Base-by-base conservation (phyloP, 2,888 invertebrate genomes). In the Clanis bilineata region DNA sequence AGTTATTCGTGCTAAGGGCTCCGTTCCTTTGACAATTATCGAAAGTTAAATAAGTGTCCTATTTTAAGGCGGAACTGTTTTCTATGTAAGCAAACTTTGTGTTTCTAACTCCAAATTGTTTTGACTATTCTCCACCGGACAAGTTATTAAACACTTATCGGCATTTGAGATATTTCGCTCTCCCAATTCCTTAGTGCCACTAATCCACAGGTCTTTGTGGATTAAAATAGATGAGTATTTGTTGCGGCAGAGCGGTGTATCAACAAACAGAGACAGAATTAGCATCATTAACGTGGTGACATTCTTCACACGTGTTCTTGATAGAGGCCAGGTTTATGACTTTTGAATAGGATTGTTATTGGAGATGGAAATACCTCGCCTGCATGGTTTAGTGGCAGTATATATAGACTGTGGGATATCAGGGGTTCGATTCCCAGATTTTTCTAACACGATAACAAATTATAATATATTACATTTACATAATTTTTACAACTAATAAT, bases 181-280 rank as follows among this genome's bases (percentile, higher is more conserved):
- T 51, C 51, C 51, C 18, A 51, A 51, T 51, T 32, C 51, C 28
- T 47, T 18, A 32, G 18, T 10, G 12, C 28, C 6, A 51, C 47
- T 58, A 58, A 58, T 47, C 58, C 58, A 15, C 25, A 38, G 23
- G 38, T 58, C 38, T 23, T 39, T 21, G 18, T 38, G 23, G 51
- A 58, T 58, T 47, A 47, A 58, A 58, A 58, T 58, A 58, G 58
- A 47, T 51, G 15, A 51, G 58, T 58, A 58, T 58, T 58, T 58
- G 51, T 58, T 51, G 51, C 51, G 28, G 32, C 18, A 47, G 28
- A 9, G 32, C 51, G 32, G 28, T 51, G 18, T 15, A 47, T 51
- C 51, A 51, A 51, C 58, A 58, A 58, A 58, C 38, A 47, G 9
- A 12, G 36, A 58, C 57, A 47, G 38, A 47, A 39, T 58, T 51